Percentiles rank a stretch among this genome's conserved stretches.
Evolutionary conservation across 2,888 invertebrate species (phyloP).

Genomic region (Oscheius sp.): DNA sequence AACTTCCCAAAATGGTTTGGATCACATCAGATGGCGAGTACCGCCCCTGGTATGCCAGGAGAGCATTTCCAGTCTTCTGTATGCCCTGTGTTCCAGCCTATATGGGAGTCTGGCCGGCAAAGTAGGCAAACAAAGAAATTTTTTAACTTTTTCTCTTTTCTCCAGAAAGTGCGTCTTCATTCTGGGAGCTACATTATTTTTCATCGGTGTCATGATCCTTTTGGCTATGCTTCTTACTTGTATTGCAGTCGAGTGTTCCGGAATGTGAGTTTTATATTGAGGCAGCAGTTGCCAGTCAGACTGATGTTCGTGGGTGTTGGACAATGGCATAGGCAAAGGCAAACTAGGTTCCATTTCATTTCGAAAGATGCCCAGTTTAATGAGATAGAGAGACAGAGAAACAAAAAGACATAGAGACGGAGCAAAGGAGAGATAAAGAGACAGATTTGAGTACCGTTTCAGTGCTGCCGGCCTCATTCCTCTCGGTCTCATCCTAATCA

Average conservation of each 20-base stretch:
- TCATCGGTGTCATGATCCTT: constrained; percentile 70
- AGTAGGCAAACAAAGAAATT: constrained; percentile 35
- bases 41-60: constrained; percentile 70
- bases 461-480: constrained; percentile 69
- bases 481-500: constrained; percentile 69
- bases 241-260: constrained; percentile 70
- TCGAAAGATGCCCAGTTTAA: not conserved
- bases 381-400: not conserved
- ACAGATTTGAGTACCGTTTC: not conserved
- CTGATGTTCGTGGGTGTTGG: constrained; percentile 22
- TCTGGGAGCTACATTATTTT: constrained; percentile 68
- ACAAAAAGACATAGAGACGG: not conserved
- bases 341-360: too few species aligned
- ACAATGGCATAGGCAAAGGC: not conserved
- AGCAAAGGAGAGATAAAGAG: too few species aligned
- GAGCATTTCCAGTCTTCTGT: constrained; percentile 71
- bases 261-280: constrained; percentile 57
- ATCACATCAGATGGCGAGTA: constrained; percentile 55
- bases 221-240: constrained; percentile 69
- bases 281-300: constrained; percentile 8
- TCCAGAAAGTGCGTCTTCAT: constrained; percentile 66
- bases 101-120: constrained; percentile 68
- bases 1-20: constrained; percentile 24
- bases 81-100: constrained; percentile 71
- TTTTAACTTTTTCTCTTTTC: constrained; percentile 1